These are phyloP conservation scores for Phymastichus coffea DNA, from an alignment of 1,140 invertebrate genomes.

Conservation along the genomic window DNA sequence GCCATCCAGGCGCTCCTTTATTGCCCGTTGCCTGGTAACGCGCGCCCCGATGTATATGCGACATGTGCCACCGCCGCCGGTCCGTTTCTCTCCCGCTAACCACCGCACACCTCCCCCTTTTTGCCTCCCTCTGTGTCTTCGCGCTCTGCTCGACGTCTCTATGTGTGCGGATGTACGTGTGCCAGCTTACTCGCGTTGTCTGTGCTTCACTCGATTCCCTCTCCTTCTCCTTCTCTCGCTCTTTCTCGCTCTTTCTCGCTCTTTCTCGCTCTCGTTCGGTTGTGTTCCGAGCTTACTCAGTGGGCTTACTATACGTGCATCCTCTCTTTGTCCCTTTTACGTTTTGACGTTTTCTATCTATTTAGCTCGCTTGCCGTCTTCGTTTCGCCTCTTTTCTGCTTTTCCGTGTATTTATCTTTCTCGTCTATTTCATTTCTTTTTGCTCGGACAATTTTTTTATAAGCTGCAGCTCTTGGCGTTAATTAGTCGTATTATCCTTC, in stretches of 20 bases:
- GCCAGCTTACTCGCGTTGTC: slow-evolving; percentile 10
- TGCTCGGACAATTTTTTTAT: no score
- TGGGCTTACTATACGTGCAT: background rate
- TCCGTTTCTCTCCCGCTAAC: slow-evolving; percentile 22
- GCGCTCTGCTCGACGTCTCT: background rate
- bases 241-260: background rate
- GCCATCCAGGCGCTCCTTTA: slow-evolving; percentile 53
- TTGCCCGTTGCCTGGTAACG: slow-evolving; percentile 55
- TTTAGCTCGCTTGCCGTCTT: background rate
- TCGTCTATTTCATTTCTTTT: no score
- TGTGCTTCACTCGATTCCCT: background rate
- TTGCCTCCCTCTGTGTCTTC: slow-evolving; percentile 21
- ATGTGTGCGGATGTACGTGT: slow-evolving; percentile 8
- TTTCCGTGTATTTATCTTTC: no score
- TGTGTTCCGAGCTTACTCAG: no score
- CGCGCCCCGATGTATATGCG: no score
- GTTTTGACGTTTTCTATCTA: slow-evolving; percentile 1
- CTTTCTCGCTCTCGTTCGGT: background rate
- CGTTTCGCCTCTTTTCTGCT: no score
- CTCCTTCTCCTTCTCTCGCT: no score
- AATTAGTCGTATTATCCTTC: no score
- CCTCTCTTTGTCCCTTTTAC: background rate
- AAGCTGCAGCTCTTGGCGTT: no score
- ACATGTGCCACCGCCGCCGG: no score
- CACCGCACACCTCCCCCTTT: slow-evolving; percentile 32